Base-by-base conservation (phyloP, 2,797 vertebrate species). In the Adrianichthys oophorus region DNA sequence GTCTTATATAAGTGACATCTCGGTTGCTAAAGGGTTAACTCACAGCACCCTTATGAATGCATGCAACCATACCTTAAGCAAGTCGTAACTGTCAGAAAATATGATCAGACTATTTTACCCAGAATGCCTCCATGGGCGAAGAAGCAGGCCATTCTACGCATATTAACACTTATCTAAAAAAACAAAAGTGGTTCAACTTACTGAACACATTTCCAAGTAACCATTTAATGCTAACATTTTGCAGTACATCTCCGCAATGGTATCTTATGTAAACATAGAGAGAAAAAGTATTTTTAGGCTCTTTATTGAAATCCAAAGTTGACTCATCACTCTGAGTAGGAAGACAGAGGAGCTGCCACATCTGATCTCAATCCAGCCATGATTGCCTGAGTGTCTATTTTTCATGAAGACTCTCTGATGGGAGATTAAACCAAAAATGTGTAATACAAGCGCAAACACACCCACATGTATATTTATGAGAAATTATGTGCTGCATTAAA, bases 261-360 rank as follows among this genome's bases (percentile, higher is more conserved):
- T 42, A 48, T 54, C 1, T 50, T 8, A 21, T 48, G 29, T 59
- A 70, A 59, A 68, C 63, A 45, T 29, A 52, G 23, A 14, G 15
- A 52, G 43, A 45, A 18, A 50, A 68, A 49, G 48, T 68, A 69
- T 79, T 79, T 87, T 52, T 26, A 68, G 72, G 43, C 55, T 61
- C 58, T 41, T 40, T 19, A 62, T 51, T 51, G 62, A 65, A 73
- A 62, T 63, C 59, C 51, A 15, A 17, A 60, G 65, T 65, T 83
- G 79, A 84, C 71, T 85, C 73, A 80, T 74, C 40, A 56, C 16
- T 52, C 45, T 57, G 66, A 78, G 79, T 69, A 55, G 72, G 72
- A 72, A 70, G 76, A 48, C 41, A 69, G 70, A 74, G 40, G 23
- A 65, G 59, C 70, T 47, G 54, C 44, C 55, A 26, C 7, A 37